Evolutionary conservation across 1,140 invertebrate genomes (phyloP).

Genomic region (Sesamia nonagrioides): DNA sequence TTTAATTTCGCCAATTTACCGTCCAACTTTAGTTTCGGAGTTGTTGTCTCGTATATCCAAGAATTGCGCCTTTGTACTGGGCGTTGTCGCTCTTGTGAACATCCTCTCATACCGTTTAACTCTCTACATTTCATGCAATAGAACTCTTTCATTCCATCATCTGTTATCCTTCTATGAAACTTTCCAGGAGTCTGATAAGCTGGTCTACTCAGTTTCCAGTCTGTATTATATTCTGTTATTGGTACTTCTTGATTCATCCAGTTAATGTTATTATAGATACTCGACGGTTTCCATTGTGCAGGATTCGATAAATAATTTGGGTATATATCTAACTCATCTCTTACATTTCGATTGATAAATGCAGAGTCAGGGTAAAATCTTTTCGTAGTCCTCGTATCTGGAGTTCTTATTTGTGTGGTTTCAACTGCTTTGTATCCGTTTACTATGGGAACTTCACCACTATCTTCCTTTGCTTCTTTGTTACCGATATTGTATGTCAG

Average conservation of each 20-base stretch:
- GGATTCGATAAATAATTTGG: conserved; percentile 71
- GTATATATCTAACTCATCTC: conserved; percentile 77
- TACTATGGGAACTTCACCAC: conserved; percentile 74
- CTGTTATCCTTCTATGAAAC: conserved; percentile 69
- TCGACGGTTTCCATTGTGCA: conserved; percentile 75
- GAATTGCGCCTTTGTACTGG: conserved; percentile 54
- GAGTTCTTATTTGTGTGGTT: conserved; percentile 76
- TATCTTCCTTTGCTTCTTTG: conserved; percentile 66
- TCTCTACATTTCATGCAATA: conserved; percentile 81
- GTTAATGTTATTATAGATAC: conserved; percentile 78
- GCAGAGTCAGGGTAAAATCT: conserved; percentile 62
- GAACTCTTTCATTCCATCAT: conserved; percentile 77
- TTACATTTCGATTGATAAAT: conserved; percentile 65
- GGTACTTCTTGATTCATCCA: conserved; percentile 66
- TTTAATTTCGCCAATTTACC: conserved; percentile 85
- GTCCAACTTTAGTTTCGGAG: conserved; percentile 79
- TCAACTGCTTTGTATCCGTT: conserved; percentile 77
- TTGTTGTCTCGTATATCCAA: conserved; percentile 72
- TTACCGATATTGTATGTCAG: conserved; percentile 63
- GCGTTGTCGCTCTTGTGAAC: conserved; percentile 46
- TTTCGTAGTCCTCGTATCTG: conserved; percentile 69
- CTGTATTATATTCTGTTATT: conserved; percentile 23
- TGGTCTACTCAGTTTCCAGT: conserved; percentile 52
- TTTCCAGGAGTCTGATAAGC: conserved; percentile 58
- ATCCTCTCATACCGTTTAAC: conserved; percentile 61